Conservation (phyloP, 2,888 invertebrate species). For the Uropetala carovei region DNA sequence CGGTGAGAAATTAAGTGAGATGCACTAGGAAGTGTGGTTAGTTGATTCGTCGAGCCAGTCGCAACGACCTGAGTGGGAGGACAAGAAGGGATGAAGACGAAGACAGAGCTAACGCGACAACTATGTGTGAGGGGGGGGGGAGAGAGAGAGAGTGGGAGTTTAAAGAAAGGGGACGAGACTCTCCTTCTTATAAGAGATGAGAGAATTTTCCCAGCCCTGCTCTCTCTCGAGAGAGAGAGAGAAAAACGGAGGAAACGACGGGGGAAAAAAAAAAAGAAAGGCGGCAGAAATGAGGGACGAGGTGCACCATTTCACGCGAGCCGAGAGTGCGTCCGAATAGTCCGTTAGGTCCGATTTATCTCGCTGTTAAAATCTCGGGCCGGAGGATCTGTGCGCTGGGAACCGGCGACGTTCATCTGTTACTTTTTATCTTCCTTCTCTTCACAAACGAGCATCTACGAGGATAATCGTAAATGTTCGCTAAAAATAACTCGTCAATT, state of each 20-base stretch:
- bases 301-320: not conserved
- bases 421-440: too few species aligned
- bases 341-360: too few species aligned
- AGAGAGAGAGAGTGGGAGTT: not conserved
- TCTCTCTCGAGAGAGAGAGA: not conserved
- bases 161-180: not conserved
- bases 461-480: too few species aligned
- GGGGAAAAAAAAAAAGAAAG: not conserved
- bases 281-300: not conserved
- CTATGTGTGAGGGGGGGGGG: too few species aligned
- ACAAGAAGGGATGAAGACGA: not conserved
- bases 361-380: too few species aligned
- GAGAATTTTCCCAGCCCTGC: not conserved
- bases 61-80: not conserved
- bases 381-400: too few species aligned
- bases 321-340: not conserved
- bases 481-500: too few species aligned
- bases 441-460: too few species aligned
- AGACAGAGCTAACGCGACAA: conserved; percentile 21
- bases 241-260: conserved; percentile 12
- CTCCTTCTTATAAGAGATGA: conserved; percentile 11
- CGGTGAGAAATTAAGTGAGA: conserved; percentile 14
- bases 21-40: not conserved
- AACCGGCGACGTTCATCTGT: too few species aligned
- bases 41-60: not conserved